Evolutionary conservation across 2,797 vertebrate genomes (phyloP), one percentile per base, ranked within the genome.

Genomic region (Syndactyla subalaris): DNA sequence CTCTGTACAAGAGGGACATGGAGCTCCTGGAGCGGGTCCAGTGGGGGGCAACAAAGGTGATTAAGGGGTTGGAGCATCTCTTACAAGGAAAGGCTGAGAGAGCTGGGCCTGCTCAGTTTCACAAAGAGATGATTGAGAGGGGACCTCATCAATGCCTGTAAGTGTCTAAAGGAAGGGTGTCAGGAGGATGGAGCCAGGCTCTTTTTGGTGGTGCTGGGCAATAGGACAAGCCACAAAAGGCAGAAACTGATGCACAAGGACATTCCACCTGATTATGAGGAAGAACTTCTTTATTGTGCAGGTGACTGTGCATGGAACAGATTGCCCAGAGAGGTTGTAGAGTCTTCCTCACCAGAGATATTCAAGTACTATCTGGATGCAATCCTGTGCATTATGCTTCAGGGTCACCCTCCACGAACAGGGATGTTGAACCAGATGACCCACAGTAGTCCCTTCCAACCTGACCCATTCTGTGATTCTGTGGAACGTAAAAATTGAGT

Each of bases 221-320:
- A 6, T 0, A 30, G 61, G 16, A 45, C 23, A 26, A 66, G n/a
- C 18, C 16, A 10, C 23, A 80, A 1, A 0, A 0, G 59, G 2
- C 12, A 59, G 24, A 74, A 34, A 14, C 11, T 15, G 46, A 52
- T 59, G 57, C 4, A 1, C 12, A 27, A 27, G 10, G 12, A 54
- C 61, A 21, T 61, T 61, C 26, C 7, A 46, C 14, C 12, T 34
- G 61, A 61, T 4, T 17, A 21, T 34, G 21, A 54, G 54, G 14
- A 67, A 59, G 21, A 21, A 14, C 14, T 41, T 39, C 24, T 66
- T 30, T 23, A 34, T 17, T 67, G 24, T 46, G 30, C 30, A 9
- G 11, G 6, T 67, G 39, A 26, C 38, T 0, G 0, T 6, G 24
- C 4, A 19, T 46, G 41, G 21, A 68, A 32, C 7, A 32, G 17